Base-by-base conservation (phyloP, 2,113 vertebrate species). In the Hippocampus barbouri region DNA sequence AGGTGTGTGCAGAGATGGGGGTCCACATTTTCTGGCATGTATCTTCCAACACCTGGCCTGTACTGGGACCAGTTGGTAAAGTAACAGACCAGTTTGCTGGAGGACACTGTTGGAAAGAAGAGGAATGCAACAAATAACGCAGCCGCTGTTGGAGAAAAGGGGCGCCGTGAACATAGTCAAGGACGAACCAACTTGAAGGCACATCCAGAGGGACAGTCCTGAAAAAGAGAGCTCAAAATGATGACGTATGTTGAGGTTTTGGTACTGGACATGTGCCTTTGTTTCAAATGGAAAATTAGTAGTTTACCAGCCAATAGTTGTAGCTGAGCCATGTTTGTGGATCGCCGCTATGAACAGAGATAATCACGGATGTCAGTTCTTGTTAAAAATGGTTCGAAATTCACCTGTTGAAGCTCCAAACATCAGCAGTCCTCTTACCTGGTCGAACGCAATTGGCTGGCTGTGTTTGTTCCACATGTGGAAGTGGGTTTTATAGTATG, bases 31-130 rank as follows among this genome's bases (percentile, higher is more conserved):
- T 83, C 78, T 0, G 94, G 93, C 21, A 83, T 73, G 81, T 66
- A 94, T 5, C 3, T 88, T 1, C 92, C 92, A 51, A n/a, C 1
- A 0, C 87, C 90, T 1, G 92, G 87, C 68, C 91, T 83, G 64
- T 95, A 93, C 83, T 95, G 94, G 78, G 92, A 91, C 94, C 94
- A 95, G 91, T 93, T 95, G 82, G 91, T 93, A 83, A 94, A 95
- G 85, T 96, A 96, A 56, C 94, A 96, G 66, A 86, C 86, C 68
- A 96, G 89, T 80, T 92, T 86, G 69, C 88, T 93, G 49, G 93
- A 91, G 71, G 89, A 85, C 56, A 85, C 95, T 95, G 74, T 54
- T 51, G 38, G 9, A 69, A 41, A 0, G 15, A 34, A 40, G 11
- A 59, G 11, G 38, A 16, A 73, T 6, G 1, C 20, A 64, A 41